These are phyloP conservation scores for Miopithecus talapoin DNA, from an alignment of 2,797 vertebrate genomes.

Conservation along the genomic window DNA sequence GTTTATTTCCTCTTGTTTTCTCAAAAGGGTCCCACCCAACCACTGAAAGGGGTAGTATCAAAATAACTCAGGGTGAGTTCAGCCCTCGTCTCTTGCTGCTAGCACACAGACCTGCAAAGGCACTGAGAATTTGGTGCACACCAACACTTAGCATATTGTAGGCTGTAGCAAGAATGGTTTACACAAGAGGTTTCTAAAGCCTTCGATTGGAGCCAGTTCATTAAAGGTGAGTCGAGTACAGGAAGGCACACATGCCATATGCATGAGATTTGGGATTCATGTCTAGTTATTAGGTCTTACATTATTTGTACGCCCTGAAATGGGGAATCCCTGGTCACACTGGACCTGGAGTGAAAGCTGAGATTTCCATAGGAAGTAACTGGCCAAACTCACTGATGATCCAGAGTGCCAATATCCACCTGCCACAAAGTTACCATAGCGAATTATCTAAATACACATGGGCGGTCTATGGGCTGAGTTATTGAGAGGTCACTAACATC, in stretches of 20 bases:
- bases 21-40: constrained; percentile 70
- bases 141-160: constrained; percentile 14
- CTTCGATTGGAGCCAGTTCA: constrained; percentile 50
- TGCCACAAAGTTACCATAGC: background rate
- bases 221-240: constrained; percentile 16
- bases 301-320: background rate
- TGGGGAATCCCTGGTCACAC: background rate
- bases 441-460: background rate
- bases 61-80: constrained; percentile 56
- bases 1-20: constrained; percentile 72
- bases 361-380: background rate
- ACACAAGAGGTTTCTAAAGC: constrained; percentile 23
- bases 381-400: background rate
- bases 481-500: background rate
- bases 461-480: background rate
- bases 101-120: constrained; percentile 25
- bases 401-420: background rate
- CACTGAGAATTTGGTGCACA: constrained; percentile 14
- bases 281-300: background rate
- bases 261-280: background rate
- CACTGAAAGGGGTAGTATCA: constrained; percentile 50
- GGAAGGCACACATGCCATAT: background rate
- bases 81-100: background rate
- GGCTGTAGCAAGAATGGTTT: constrained; percentile 6
- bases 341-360: background rate